Conservation (phyloP, 1,140 invertebrate species). For the Hestina assimilis region DNA sequence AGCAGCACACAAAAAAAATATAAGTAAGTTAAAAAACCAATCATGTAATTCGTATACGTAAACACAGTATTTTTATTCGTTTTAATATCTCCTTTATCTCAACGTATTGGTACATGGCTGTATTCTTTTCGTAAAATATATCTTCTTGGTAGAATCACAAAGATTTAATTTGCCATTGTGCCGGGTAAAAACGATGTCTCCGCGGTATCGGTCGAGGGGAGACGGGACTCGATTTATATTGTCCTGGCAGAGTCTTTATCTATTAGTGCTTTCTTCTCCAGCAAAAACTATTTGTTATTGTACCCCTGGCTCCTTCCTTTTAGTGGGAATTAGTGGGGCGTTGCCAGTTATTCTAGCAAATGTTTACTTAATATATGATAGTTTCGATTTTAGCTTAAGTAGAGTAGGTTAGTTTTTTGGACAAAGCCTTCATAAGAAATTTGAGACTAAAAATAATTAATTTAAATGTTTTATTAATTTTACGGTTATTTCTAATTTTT, state of each 20-base stretch:
- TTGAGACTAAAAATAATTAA: no score
- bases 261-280: constrained; percentile 38
- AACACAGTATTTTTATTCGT: no score
- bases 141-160: background rate
- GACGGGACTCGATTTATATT: constrained; percentile 33
- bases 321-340: constrained; percentile 39
- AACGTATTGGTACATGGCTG: no score
- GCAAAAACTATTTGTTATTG: constrained; percentile 61
- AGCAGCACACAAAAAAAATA: no score
- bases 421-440: background rate
- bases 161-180: constrained; percentile 10
- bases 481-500: no score
- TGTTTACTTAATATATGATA: constrained; percentile 15
- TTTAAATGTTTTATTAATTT: no score
- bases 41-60: no score
- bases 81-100: no score
- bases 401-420: background rate
- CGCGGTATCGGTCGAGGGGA: constrained; percentile 7
- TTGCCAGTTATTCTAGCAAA: constrained; percentile 25
- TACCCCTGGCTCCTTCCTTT: constrained; percentile 33
- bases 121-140: no score
- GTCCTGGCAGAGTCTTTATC: constrained; percentile 41
- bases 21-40: no score
- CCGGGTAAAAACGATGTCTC: constrained; percentile 16
- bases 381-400: constrained; percentile 2